Base-by-base conservation (phyloP, 2,888 invertebrate genomes). In the Philonicus albiceps region DNA sequence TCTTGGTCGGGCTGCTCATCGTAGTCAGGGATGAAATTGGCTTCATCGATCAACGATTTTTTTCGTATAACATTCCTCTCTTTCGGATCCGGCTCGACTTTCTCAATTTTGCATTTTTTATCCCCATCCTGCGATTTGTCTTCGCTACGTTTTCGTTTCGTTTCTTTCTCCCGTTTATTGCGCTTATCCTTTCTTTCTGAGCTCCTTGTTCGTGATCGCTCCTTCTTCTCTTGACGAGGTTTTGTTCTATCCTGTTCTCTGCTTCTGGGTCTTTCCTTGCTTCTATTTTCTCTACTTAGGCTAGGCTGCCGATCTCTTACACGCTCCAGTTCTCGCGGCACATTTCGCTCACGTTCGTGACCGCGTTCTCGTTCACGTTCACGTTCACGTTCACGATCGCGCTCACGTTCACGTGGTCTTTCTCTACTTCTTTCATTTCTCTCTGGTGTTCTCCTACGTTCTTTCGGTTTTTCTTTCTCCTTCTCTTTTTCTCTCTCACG, bases 21-120 rank as follows among this genome's bases (percentile, higher is more conserved):
- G 91, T 96, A 96, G 90, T 96, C 96, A 0, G 96, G 96, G 89
- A 95, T 96, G 90, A 96, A 96, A 90, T 93, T 95, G 0, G 95
- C 94, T 91, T 96, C 96, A 89, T 96, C 96, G 72, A 96, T 91
- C 6, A 94, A 94, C 8, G 95, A 94, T 89, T 95, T 95, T 89
- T 96, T 95, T 88, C 95, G 92, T 90, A 94, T 94, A 27, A 53
- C 40, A 19, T 22, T 73, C 5, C 72, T 72, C 49, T 90, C 90
- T 30, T 91, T 90, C 0, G 90, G 87, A 11, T 89, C 87, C 86
- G 87, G 89, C 8, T 80, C 80, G 8, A 89, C 87, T 72, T 89
- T 89, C 78, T 72, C 86, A 84, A 64, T 85, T 81, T 64, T 87
- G 22, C 19, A 86, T 89, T 88, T 87, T 87, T 90, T 88, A 87